Conservation (phyloP, 2,113 vertebrate genomes). For the Austrofundulus limnaeus region DNA sequence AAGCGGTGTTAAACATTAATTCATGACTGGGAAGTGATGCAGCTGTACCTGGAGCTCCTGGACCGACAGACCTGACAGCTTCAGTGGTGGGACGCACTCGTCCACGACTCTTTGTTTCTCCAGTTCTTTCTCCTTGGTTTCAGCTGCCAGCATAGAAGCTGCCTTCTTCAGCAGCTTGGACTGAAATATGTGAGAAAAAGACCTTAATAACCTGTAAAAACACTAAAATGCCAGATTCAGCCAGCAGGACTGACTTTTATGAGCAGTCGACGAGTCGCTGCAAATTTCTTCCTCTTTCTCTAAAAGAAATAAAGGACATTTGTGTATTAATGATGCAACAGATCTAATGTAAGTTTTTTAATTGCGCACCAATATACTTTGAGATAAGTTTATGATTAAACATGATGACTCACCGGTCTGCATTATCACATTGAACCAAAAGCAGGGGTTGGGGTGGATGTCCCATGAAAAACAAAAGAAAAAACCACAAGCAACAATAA, state of each 20-base stretch:
- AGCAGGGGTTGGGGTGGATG: conserved; percentile 2
- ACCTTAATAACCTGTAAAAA: neutral
- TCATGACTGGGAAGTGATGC: neutral
- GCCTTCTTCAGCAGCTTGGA: conserved; percentile 75
- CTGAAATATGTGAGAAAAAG: conserved; percentile 38
- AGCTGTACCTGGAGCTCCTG: conserved; percentile 77
- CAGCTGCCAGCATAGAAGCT: conserved; percentile 69
- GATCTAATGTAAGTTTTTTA: neutral
- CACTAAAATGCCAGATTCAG: neutral
- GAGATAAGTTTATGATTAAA: neutral
- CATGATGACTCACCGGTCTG: conserved; percentile 61
- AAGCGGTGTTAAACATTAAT: neutral
- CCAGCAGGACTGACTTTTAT: conserved; percentile 70
- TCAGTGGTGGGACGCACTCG: conserved; percentile 68
- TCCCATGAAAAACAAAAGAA: neutral
- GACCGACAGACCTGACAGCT: conserved; percentile 71
- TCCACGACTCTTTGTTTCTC: conserved; percentile 66
- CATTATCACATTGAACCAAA: conserved; percentile 16
- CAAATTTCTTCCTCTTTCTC: conserved; percentile 72
- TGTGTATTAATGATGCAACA: neutral
- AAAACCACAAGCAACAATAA: neutral
- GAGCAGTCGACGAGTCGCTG: conserved; percentile 70
- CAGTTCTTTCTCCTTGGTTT: conserved; percentile 60
- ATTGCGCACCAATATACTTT: neutral
- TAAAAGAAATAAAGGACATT: conserved; percentile 28